phyloP scores from a whole-genome alignment of 64 coral and sea anemone species.

The Orbicella faveolata region DNA sequence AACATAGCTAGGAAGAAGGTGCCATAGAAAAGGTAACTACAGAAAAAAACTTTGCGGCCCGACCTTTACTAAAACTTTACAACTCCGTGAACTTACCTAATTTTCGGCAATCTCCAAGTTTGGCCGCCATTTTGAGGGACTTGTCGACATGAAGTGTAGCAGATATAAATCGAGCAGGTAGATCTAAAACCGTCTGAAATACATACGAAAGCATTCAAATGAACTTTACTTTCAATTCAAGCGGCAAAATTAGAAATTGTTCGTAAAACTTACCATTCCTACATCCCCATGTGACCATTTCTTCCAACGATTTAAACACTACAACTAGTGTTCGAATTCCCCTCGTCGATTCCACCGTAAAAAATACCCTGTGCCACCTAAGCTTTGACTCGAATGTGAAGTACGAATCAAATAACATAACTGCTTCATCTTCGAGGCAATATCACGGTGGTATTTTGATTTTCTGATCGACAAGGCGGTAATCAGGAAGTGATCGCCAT shows the following conservation, averaged over 20 bases:
- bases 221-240: background rate
- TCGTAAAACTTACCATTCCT: background rate
- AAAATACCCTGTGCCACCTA: slow-evolving; percentile 1
- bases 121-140: slow-evolving; percentile 21
- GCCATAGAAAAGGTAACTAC: slow-evolving; percentile 37
- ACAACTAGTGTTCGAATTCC: slow-evolving; percentile 20
- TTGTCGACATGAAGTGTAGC: slow-evolving; percentile 21
- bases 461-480: background rate
- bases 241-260: background rate
- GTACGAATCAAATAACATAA: slow-evolving; percentile 18
- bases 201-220: slow-evolving; percentile 13
- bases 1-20: slow-evolving; percentile 32
- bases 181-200: slow-evolving; percentile 33
- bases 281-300: background rate
- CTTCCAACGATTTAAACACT: slow-evolving; percentile 9
- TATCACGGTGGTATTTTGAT: background rate
- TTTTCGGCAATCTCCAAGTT: slow-evolving; percentile 43
- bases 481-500: too few relatives aligned
- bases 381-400: slow-evolving; percentile 10
- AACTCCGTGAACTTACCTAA: slow-evolving; percentile 38
- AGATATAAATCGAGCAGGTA: slow-evolving; percentile 28
- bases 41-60: slow-evolving; percentile 39
- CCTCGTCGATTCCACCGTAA: slow-evolving; percentile 19
- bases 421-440: slow-evolving; percentile 19
- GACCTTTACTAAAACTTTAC: slow-evolving; percentile 34